Evolutionary conservation across 2,113 vertebrate genomes (phyloP), one percentile per base, ranked within the genome.

Genomic region (Sinocyclocheilus anshuiensis): DNA sequence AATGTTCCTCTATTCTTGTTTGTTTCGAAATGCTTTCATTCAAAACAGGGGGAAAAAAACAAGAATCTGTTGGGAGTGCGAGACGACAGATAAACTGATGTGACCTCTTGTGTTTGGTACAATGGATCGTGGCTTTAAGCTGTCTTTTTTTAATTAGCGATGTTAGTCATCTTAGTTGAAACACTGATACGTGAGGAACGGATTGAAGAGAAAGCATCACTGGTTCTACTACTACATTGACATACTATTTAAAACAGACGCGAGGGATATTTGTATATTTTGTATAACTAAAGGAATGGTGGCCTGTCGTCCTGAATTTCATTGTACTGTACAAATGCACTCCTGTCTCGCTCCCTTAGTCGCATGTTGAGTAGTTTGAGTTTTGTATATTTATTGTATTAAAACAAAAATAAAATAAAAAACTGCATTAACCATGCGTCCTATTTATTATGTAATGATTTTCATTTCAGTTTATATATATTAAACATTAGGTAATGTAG

Each of bases 381-480:
- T 97, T 98, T 97, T 97, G 94, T 97, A 97, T 97, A 98, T 98
- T 98, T 98, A 98, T 97, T 97, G 96, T 97, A 96, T 96, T 96
- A 96, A 96, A 92, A 93, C 91, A 92, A 86, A 81, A 96, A 96
- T 94, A 94, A 95, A 95, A 88, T 72, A 93, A 59, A 90, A 85
- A 78, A 86, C 42, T 67, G 69, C 12, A 65, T 77, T 39, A 85
- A n/a, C 26, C 12, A 3, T 65, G 67, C 48, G 74, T 65, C 67
- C 79, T 7, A 45, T 29, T 20, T 74, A 13, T 12, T 42, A 7
- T 15, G 18, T 20, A 12, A 11, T 77, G 6, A 3, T 20, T 50
- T 55, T 33, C 3, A 33, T 48, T 36, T 36, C 4, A 36, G 33
- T 36, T 50, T 50, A 29, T 33, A 33, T 33, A 33, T 33, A 33